Base-by-base conservation (phyloP, 2,797 vertebrate species). In the Ctenochaetus hawaiiensis region DNA sequence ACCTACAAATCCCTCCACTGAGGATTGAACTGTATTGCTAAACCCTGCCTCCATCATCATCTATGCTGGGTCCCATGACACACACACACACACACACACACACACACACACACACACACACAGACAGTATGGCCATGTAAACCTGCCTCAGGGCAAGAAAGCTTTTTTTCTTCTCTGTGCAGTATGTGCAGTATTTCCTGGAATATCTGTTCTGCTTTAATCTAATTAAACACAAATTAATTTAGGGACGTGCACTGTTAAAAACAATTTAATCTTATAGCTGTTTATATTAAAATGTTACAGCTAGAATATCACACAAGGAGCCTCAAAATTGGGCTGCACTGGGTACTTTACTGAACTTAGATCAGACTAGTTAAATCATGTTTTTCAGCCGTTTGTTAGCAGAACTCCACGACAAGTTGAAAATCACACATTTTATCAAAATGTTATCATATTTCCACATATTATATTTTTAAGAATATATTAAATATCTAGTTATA, bases 1-100 rank as follows among this genome's bases (percentile, higher is more conserved):
- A 91, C 66, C 74, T 75, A 85, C 82, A 91, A 93, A 93, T 91
- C 90, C 83, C 68, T 75, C 91, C 85, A 12, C 78, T 59, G 91
- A 91, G 90, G 88, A 75, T 91, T 82, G 75, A 75, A 56, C 80
- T 41, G 75, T n/a, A 75, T 64, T 73, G 37, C 73, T 78, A 80
- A 91, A 80, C 78, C 70, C 56, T 61, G 80, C 87, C 85, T 82
- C 86, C 75, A 90, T 86, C 75, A 90, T 86, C 84, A 84, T 87
- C 67, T 77, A 58, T 73, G 49, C 77, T 58, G 22, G 34, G 49
- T 80, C 85, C 78, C 84, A 23, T 58, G 76, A 78, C 49, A 70
- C 64, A 75, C 72, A 67, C 48, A 63, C 51, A 75, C 69, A 58
- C 72, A 73, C 44, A 54, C 69, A 77, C 66, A 75, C 72, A 49